Conservation (phyloP, 2,888 invertebrate species). For the Halictus ligatus region DNA sequence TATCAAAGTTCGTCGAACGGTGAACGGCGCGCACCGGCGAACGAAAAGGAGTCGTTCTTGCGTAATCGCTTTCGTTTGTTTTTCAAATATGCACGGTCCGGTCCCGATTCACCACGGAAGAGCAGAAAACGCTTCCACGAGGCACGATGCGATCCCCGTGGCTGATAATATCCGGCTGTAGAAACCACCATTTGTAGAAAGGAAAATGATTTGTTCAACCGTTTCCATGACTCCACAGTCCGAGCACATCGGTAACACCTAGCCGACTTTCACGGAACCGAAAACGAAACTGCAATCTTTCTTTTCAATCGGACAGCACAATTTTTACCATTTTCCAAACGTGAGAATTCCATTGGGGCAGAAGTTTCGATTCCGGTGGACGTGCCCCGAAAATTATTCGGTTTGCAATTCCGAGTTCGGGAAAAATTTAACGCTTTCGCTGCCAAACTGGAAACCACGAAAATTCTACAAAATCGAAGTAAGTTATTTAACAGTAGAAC, state of each 20-base stretch:
- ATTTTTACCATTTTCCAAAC: not conserved
- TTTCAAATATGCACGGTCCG: conserved; percentile 44
- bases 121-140: conserved; percentile 22
- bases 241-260: not conserved
- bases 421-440: no score
- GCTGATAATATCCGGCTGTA: conserved; percentile 29
- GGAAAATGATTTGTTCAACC: conserved; percentile 4
- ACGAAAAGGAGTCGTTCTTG: conserved; percentile 48
- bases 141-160: conserved; percentile 20
- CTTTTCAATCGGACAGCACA: not conserved
- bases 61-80: conserved; percentile 58
- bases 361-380: no score
- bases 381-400: no score
- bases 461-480: no score
- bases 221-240: conserved; percentile 4
- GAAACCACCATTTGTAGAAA: conserved; percentile 29
- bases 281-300: not conserved
- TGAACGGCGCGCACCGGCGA: conserved; percentile 30
- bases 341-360: no score
- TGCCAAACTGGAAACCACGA: no score
- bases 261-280: not conserved
- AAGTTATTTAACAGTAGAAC: no score
- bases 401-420: no score
- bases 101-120: conserved; percentile 51
- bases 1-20: conserved; percentile 54